Evolutionary conservation across 2,888 invertebrate genomes (phyloP), one percentile per base, ranked within the genome.

Genomic region (Andrena chrysosceles): DNA sequence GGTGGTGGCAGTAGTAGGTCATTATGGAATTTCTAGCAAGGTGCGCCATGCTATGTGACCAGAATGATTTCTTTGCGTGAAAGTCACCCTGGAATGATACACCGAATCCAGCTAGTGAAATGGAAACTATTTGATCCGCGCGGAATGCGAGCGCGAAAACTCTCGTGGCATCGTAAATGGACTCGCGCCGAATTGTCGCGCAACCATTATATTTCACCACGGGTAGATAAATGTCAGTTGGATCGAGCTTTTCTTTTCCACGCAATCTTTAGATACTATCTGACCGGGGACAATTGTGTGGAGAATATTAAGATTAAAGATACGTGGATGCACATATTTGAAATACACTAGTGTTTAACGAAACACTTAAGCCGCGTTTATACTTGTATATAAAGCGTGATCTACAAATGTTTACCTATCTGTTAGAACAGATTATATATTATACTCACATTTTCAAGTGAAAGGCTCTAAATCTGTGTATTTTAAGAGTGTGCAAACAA

Each of bases 61-160:
- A 83, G 88, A 88, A 88, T 88, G 77, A 87, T 88, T 87, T 87
- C 87, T 84, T 85, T 83, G 64, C 85, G 87, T 85, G 88, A 88
- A 88, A 88, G 87, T 88, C 74, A 86, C 80, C 67, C 59, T 66
- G 70, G 73, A 71, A 81, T 77, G 81, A 77, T 87, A 77, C 81
- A 74, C 75, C 85, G 79, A 87, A 87, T 86, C 83, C 69, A 77
- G 52, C 70, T 54, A 77, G 85, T 83, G 87, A 87, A 87, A 87
- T 82, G 82, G 79, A 87, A 87, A 86, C 68, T 83, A 77, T 86
- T 81, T 75, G 77, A 81, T 68, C 75, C 75, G 64, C 59, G 59
- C 64, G 84, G 74, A 74, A 85, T 73, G 72, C 64, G 64, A 81
- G 70, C 20, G 33, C 16, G 10, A 8, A 59, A 49, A 59, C 31